Percentiles rank a stretch among this genome's conserved stretches.
Conservation (phyloP, 2,113 vertebrate genomes). For the Protomyctophum bolini region DNA sequence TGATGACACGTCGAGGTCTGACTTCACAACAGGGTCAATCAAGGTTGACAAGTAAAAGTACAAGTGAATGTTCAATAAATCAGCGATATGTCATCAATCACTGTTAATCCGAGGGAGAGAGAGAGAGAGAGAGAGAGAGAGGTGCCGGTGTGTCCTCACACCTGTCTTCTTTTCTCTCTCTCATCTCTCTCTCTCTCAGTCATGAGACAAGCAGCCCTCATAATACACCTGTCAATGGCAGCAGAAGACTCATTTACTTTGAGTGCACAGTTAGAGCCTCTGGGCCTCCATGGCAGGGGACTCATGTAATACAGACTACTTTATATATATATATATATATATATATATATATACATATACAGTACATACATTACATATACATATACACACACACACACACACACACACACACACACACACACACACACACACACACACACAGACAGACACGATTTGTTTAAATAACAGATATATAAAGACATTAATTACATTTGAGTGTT, state of each 20-base stretch:
- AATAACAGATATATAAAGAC: too few species aligned
- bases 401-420: too few species aligned
- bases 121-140: not conserved
- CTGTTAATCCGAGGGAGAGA: not conserved
- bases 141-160: conserved; percentile 14
- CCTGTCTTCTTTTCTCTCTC: not conserved
- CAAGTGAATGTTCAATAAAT: conserved; percentile 55
- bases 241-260: not conserved
- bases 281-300: too few species aligned
- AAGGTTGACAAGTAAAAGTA: conserved; percentile 51
- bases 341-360: too few species aligned
- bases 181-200: conserved; percentile 10
- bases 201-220: conserved; percentile 8
- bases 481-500: not conserved
- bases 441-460: too few species aligned
- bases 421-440: too few species aligned
- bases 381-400: too few species aligned
- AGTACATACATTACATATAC: too few species aligned
- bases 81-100: conserved; percentile 43
- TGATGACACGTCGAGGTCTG: conserved; percentile 31
- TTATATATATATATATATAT: too few species aligned
- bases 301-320: too few species aligned
- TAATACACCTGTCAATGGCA: not conserved
- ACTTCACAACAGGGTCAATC: conserved; percentile 64
- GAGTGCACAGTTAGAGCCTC: not conserved